These are phyloP conservation scores for Calidris pugnax DNA, from an alignment of 2,113 vertebrate species.

Conservation along the genomic window DNA sequence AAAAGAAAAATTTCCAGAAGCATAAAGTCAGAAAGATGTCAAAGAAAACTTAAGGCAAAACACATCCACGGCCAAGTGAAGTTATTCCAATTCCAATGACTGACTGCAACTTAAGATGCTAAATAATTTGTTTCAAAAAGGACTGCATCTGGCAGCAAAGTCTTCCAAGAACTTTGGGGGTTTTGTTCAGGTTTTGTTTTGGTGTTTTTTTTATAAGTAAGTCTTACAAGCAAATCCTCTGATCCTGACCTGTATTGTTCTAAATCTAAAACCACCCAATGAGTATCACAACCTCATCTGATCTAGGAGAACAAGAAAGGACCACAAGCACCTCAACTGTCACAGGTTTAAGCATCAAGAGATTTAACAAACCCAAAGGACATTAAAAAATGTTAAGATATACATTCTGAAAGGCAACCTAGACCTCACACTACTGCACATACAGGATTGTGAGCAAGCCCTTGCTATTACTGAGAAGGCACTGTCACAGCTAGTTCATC, in stretches of 20 bases:
- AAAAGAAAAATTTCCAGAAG: slow-evolving; percentile 2
- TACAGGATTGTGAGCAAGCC: not conserved
- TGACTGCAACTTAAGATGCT: not conserved
- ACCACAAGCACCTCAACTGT: not conserved
- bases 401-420: not conserved
- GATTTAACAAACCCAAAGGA: not conserved
- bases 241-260: not conserved
- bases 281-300: not conserved
- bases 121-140: not conserved
- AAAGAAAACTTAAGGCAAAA: slow-evolving; percentile 16
- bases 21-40: not conserved
- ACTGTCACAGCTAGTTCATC: not conserved
- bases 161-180: not conserved
- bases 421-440: not conserved
- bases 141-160: not conserved
- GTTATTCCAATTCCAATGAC: not conserved
- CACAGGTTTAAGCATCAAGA: not conserved
- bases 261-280: not conserved
- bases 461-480: not conserved
- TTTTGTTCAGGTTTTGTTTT: not conserved
- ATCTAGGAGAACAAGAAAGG: not conserved
- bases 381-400: not conserved
- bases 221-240: not conserved
- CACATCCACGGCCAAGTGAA: not conserved
- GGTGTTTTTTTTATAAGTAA: not conserved